Evolutionary conservation across 1,140 invertebrate genomes (phyloP).

Genomic region (Megalopta genalis): DNA sequence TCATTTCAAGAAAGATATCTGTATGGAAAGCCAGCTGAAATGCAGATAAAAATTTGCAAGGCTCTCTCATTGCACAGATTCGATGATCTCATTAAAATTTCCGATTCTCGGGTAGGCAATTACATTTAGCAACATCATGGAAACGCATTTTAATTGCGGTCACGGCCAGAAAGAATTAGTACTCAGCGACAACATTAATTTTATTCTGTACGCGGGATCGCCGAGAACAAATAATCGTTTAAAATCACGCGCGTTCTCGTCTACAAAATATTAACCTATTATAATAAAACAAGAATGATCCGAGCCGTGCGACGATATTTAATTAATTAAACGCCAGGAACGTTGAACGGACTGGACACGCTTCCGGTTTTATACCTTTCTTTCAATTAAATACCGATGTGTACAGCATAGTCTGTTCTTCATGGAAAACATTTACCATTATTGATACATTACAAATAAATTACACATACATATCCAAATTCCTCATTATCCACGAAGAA

Average conservation of each 20-base stretch:
- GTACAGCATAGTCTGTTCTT: neutral
- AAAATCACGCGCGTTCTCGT: neutral
- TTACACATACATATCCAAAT: too few relatives aligned
- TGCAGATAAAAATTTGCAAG: too few relatives aligned
- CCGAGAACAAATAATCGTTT: neutral
- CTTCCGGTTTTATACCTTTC: neutral
- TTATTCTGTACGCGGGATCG: neutral
- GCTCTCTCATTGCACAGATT: neutral
- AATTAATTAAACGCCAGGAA: neutral
- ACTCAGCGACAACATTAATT: conserved; percentile 6
- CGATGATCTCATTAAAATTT: neutral
- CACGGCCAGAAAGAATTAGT: neutral
- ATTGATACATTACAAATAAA: too few relatives aligned
- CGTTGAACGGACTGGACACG: neutral
- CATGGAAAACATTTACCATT: too few relatives aligned
- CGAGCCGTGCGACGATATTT: neutral
- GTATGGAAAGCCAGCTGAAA: neutral
- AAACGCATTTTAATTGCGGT: neutral
- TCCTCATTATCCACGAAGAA: too few relatives aligned
- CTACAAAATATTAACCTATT: neutral
- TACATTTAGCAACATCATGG: conserved; percentile 1
- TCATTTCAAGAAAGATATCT: neutral
- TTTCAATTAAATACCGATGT: neutral
- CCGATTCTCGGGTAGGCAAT: neutral
- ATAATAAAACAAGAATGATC: neutral